Base-by-base conservation (phyloP, 2,888 invertebrate genomes). In the Heliconius hortense region DNA sequence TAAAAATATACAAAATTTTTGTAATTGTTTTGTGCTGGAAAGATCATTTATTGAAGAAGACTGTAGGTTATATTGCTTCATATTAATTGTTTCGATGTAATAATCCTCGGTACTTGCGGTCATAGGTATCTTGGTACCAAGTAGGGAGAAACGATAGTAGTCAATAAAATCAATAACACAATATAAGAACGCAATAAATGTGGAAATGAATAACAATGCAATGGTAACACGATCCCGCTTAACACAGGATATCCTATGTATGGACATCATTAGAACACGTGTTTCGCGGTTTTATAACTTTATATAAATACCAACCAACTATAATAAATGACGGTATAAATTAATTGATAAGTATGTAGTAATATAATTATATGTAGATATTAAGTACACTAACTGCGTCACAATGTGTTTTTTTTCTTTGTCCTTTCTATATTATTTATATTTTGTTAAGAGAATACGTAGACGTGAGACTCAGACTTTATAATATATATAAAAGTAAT, bases 221-320 rank as follows among this genome's bases (percentile, higher is more conserved):
- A 56, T 13, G n/a, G 68, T 28, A 69, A 69, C n/a, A 31, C 48
- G 31, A 68, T 13, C n/a, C 13, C 2, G 0, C 10, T 31, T 5
- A 13, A n/a, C 15, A 21, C 31, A 48, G 31, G 53, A 53, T 68
- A 68, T 68, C n/a, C 53, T 21, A 53, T 56, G 5, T 56, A 53
- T 56, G 31, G n/a, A 31, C 68, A 56, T 56, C 48, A 15, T 15
- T n/a, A 53, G 53, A 7, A n/a, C 68, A 69, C 53, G 68, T 69
- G 68, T 7, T 15, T 31, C 21, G 70, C 39, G 35, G 70, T 71
- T 71, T 24, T 28, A 59, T 13, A 35, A 39, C n/a, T 1, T 64
- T 64, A 73, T 68, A 53, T 59, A 59, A n/a, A 31, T 56, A 69
- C 21, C 13, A 5, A 18, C 18, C 13, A 5, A 18, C 18, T 11